Conservation (phyloP, 2,113 vertebrate species). For the Monopterus albus region DNA sequence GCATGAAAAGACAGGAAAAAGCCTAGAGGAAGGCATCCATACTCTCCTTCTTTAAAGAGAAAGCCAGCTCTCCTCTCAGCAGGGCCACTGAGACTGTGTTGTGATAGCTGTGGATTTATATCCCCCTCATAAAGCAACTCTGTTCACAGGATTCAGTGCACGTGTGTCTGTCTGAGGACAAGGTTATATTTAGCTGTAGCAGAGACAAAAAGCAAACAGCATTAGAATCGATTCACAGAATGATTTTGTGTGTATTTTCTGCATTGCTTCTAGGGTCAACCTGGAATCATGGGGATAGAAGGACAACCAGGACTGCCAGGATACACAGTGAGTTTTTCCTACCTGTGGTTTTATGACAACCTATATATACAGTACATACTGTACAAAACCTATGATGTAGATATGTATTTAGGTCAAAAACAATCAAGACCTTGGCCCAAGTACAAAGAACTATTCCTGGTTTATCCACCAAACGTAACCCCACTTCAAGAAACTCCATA, state of each 20-base stretch:
- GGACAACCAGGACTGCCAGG: conserved; percentile 91
- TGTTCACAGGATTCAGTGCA: background rate
- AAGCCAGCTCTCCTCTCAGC: conserved; percentile 4
- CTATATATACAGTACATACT: background rate
- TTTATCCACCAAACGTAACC: background rate
- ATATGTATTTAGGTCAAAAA: no score
- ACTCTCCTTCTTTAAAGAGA: conserved; percentile 6
- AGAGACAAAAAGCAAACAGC: conserved; percentile 36
- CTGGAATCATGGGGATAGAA: conserved; percentile 88
- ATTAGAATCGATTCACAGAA: conserved; percentile 14
- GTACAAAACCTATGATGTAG: no score
- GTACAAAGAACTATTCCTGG: background rate
- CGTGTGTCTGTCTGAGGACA: conserved; percentile 8
- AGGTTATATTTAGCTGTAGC: conserved; percentile 47
- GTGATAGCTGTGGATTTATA: conserved; percentile 45
- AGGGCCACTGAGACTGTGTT: conserved; percentile 40
- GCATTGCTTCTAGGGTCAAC: conserved; percentile 84
- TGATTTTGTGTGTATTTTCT: conserved; percentile 57
- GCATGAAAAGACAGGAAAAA: background rate
- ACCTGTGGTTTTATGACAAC: conserved; percentile 20
- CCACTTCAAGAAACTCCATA: background rate
- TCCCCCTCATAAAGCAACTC: conserved; percentile 21
- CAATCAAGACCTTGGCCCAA: background rate
- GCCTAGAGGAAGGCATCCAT: conserved; percentile 7
- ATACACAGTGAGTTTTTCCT: conserved; percentile 85